Percentiles rank a stretch among this genome's conserved stretches.
Evolutionary conservation across 2,113 vertebrate genomes (phyloP).

Genomic region (Poicephalus gulielmi): DNA sequence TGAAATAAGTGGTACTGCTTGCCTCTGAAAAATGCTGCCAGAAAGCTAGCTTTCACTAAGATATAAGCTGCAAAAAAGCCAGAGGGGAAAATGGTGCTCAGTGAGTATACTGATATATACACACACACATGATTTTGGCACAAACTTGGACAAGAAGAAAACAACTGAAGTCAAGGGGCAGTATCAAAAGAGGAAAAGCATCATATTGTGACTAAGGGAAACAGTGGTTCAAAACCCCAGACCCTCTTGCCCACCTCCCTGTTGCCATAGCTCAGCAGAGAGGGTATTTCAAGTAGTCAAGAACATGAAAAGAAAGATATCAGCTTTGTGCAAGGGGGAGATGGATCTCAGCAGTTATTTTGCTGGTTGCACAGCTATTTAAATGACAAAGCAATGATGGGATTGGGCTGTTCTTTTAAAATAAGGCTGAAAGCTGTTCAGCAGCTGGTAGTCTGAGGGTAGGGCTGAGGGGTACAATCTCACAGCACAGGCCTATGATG

Average conservation of each 20-base stretch:
- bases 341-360: background rate
- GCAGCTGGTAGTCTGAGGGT: background rate
- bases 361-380: background rate
- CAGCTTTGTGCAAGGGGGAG: constrained; percentile 16
- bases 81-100: constrained; percentile 2
- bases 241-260: background rate
- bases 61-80: background rate
- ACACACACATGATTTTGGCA: background rate
- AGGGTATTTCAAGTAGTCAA: background rate
- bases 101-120: background rate
- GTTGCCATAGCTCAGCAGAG: background rate
- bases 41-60: background rate
- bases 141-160: background rate
- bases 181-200: background rate
- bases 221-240: background rate
- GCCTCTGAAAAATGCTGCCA: background rate
- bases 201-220: background rate
- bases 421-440: background rate
- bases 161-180: background rate
- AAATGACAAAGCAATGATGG: background rate
- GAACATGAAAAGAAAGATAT: background rate
- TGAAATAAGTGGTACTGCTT: background rate
- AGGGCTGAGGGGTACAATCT: background rate
- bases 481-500: background rate
- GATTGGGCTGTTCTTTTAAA: background rate